Evolutionary conservation across 2,797 vertebrate genomes (phyloP).

Genomic region (Acipenser oxyrinchus): DNA sequence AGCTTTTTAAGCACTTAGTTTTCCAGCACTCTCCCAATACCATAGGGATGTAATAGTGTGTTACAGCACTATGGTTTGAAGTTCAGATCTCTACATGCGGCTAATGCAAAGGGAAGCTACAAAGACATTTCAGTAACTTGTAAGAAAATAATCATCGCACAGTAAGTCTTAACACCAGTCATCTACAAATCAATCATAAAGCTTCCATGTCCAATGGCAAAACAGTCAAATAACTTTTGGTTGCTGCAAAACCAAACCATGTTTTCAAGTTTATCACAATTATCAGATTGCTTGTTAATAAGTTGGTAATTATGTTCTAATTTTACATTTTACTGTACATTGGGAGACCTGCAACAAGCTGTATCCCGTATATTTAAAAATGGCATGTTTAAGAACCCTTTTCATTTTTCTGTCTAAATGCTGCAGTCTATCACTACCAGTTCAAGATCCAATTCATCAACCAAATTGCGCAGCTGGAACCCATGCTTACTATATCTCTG

Average conservation of each 20-base stretch:
- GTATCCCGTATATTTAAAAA: neutral
- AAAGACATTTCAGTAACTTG: too few species aligned
- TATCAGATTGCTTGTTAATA: neutral
- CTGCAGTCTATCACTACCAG: conserved; percentile 84
- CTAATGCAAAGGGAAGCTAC: too few species aligned
- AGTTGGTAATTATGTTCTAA: neutral
- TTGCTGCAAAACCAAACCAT: too few species aligned
- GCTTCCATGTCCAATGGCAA: neutral
- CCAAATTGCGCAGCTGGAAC: conserved; percentile 53
- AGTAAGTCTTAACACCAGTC: too few species aligned
- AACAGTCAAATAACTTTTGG: conserved; percentile 22
- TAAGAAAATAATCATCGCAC: too few species aligned
- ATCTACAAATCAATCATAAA: too few species aligned
- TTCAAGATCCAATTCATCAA: conserved; percentile 81
- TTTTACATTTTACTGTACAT: neutral
- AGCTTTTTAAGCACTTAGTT: neutral
- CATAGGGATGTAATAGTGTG: too few species aligned
- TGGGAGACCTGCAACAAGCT: neutral
- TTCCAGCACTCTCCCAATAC: too few species aligned
- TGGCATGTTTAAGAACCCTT: too few species aligned
- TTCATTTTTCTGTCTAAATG: neutral
- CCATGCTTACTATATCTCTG: conserved; percentile 67
- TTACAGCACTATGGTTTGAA: too few species aligned
- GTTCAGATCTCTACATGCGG: too few species aligned
- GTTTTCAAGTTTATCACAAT: neutral